Evolutionary conservation across 1,140 invertebrate species (phyloP), one percentile per base, ranked within the genome.

Genomic region (Calycopis cecrops): DNA sequence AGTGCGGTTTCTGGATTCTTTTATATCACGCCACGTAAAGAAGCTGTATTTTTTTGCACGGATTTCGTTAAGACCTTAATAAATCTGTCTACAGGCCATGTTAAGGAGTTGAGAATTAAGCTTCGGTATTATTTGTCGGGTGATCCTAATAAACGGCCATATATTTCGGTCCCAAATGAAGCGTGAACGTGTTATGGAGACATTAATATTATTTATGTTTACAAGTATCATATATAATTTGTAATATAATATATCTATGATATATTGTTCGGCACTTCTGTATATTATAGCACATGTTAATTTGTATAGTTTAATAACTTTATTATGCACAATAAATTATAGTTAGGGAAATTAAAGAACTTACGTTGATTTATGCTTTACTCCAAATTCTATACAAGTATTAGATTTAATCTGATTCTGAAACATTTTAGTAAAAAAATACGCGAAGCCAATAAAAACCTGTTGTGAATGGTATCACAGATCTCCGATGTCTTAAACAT

Each of bases 1-100:
- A 33, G 40, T 49, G 42, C 48, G 40, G 57, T 60, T 63, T 60
- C 59, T 53, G 44, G 54, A 57, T 54, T 57, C 61, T 58, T 60
- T 59, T 62, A 42, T 60, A 65, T 69, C 62, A 61, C 48, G 37
- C 40, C 35, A 49, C 35, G 51, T 53, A 40, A 65, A 54, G 52
- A 17, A 54, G 52, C 14, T 35, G 56, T 57, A 67, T 75, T 73
- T 71, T 65, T 60, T 56, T 49, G 51, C 35, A 40, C 57, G 48
- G 65, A 68, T 64, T 70, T 62, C 56, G 60, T 59, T 52, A 44
- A 59, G 63, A 73, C 77, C 73, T 63, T 63, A 72, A 81, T 81
- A 81, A 81, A 81, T 81, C 78, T 74, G 68, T 69, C 63, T 57
- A 55, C 55, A 50, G 64, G 52, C 65, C 63, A 54, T 54, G 67